Evolutionary conservation across 2,797 vertebrate species (phyloP), one percentile per base, ranked within the genome.

Genomic region (Lacerta bilineata): DNA sequence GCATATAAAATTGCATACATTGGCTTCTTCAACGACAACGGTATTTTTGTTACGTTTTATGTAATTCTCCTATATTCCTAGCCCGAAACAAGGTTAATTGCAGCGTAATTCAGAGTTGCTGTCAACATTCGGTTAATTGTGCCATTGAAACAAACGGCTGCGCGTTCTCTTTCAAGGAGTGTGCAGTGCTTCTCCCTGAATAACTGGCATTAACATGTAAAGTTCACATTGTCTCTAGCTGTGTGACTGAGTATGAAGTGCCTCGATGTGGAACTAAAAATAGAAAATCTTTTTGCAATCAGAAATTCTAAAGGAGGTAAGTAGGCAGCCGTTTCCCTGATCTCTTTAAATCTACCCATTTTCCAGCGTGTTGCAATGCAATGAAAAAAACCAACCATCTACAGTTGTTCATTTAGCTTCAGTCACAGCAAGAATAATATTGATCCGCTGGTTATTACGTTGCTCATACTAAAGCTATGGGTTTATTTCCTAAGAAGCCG

Each of bases 181-280:
- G 2, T 39, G 72, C 46, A 69, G 17, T 89, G 68, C 0, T 80
- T 86, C 68, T 76, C n/a, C 27, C 66, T 18, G 29, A 91, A 93
- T 86, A 90, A 89, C 76, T 41, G 72, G 23, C 27, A 81, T 55
- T 29, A 84, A 23, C 27, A 61, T 33, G 87, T 27, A 80, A 79
- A 84, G 87, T 55, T 69, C 85, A 83, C 29, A 86, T 15, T 88
- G 23, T 36, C 39, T 83, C 82, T 3, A 27, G 78, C 1, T 1
- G 25, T 59, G 27, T 83, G 41, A 89, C 46, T 87, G 76, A 89
- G 8, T 71, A 84, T 33, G 55, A 91, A 94, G 76, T 23, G 77
- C 81, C 25, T 92, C 36, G 41, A 61, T 1, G 1, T 3, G 74
- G 10, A 87, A 88, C 46, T 41, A 89, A 90, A 93, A 94, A 85